Evolutionary conservation across 2,888 invertebrate genomes (phyloP), one percentile per base, ranked within the genome.

Genomic region (Anodontia alba): DNA sequence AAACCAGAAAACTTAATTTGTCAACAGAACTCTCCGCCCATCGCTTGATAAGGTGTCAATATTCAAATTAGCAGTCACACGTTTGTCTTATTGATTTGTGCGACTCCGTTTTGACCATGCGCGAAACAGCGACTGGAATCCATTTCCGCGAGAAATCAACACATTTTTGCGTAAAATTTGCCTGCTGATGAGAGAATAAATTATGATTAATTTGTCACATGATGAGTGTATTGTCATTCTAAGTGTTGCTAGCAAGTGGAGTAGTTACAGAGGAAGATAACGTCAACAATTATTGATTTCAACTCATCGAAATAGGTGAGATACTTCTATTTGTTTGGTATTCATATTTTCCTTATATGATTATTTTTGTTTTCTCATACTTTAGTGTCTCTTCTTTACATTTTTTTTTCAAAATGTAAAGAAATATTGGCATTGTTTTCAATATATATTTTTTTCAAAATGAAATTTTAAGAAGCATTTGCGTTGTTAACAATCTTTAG

Each of bases 171-270:
- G 68, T 43, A 68, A 38, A 66, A 26, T 43, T 38, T 68, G 26
- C 23, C 42, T 23, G 42, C 26, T 38, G 70, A 78, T 70, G 49
- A 66, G 83, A 73, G 83, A 77, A 83, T 80, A 83, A 83, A 83
- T 83, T 83, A 83, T 80, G 83, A 80, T 77, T 80, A 77, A 83
- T 83, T 78, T 69, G 80, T 80, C 80, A 80, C 75, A 77, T 62
- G 62, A 62, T 62, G 62, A 33, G 33, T 10, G 33, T 62, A 33
- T 62, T 62, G 62, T 62, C 62, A 62, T 62, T 62, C n/a, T 62
- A 62, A 62, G 62, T 62, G 62, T 62, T 20, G 62, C 62, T 17
- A 33, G 10, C 62, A 62, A 62, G 62, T 62, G 62, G 62, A 62
- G 33, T 62, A 17, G 33, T 33, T 62, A 17, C 31, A 17, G 62